Percentiles rank a stretch among this genome's conserved stretches.
These are phyloP conservation scores for Euphonia xanthogaster DNA, from an alignment of 2,797 vertebrate species.

Conservation along the genomic window DNA sequence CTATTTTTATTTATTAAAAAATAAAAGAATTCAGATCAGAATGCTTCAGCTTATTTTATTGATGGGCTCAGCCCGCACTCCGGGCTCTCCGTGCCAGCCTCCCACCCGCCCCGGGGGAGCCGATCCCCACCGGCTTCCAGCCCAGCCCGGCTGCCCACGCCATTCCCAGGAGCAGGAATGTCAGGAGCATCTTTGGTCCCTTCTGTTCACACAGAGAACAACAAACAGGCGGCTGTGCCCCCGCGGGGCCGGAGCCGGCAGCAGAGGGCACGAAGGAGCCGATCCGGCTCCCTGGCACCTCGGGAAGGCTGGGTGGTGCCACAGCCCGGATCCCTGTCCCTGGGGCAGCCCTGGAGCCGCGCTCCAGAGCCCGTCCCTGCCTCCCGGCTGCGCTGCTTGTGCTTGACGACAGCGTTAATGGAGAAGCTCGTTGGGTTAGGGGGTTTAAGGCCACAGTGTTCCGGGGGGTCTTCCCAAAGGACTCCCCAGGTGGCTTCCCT, in stretches of 20 bases:
- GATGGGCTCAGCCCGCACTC: not conserved
- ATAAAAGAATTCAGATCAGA: not conserved
- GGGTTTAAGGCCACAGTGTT: constrained; percentile 13
- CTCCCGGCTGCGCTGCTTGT: not conserved
- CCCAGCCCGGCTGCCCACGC: not conserved
- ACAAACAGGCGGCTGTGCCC: not conserved
- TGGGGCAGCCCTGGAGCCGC: not conserved
- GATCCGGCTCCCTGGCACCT: not conserved
- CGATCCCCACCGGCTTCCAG: not conserved
- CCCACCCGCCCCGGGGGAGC: not conserved
- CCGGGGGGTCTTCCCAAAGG: not conserved
- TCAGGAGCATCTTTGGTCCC: constrained; percentile 64
- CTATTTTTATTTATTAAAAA: not conserved
- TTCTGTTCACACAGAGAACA: not conserved
- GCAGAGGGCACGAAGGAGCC: not conserved
- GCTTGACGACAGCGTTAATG: not conserved
- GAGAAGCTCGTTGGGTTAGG: not conserved
- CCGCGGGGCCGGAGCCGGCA: not conserved
- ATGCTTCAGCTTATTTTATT: constrained; percentile 61
- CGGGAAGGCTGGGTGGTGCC: not conserved
- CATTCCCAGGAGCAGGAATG: not conserved
- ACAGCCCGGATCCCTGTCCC: not conserved
- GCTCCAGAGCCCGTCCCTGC: not conserved
- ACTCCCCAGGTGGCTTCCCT: not conserved
- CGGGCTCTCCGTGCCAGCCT: not conserved